Evolutionary conservation across 2,113 vertebrate genomes (phyloP), one percentile per base, ranked within the genome.

Genomic region (Brachyhypopomus gauderio): DNA sequence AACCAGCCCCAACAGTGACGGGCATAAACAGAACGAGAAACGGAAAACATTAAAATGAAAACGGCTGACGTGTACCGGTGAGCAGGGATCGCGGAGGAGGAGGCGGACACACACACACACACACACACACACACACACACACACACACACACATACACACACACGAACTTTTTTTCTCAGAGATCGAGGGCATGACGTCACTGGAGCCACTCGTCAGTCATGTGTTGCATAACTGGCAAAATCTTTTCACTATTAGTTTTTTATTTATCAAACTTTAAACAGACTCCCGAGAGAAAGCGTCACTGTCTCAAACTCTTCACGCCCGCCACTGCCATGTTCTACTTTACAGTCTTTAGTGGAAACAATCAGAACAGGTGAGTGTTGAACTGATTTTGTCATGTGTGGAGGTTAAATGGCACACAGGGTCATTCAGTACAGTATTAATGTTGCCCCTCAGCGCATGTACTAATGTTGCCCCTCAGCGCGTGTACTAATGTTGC

Each of bases 181-280:
- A 81, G 85, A 85, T 86, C 70, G 58, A 79, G 83, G 78, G 80
- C 83, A 81, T 86, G 83, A 86, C 83, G 81, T 88, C 78, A 84
- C 80, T 71, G 74, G 74, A 58, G 81, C 74, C 59, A 77, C 72
- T 77, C 79, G 81, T 62, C 78, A 77, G 73, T 67, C 81, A 82
- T 63, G 82, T n/a, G 79, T 84, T 84, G 41, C 82, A 82, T 82
- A 78, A 84, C 79, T 81, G 45, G 52, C 59, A 62, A 30, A 30
- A 56, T 66, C 36, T 86, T 76, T 84, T 77, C 77, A 77, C 55
- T 75, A 69, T 34, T 25, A 27, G 0, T n/a, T 19, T 17, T 16
- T 34, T 41, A 22, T 6, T 11, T 22, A 27, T 70, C 23, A 70
- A 45, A 70, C 69, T 34, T 34, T 23, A 48, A 27, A 8, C 12